phyloP scores from a whole-genome alignment of 2,797 vertebrate species.

The Trachops cirrhosus region DNA sequence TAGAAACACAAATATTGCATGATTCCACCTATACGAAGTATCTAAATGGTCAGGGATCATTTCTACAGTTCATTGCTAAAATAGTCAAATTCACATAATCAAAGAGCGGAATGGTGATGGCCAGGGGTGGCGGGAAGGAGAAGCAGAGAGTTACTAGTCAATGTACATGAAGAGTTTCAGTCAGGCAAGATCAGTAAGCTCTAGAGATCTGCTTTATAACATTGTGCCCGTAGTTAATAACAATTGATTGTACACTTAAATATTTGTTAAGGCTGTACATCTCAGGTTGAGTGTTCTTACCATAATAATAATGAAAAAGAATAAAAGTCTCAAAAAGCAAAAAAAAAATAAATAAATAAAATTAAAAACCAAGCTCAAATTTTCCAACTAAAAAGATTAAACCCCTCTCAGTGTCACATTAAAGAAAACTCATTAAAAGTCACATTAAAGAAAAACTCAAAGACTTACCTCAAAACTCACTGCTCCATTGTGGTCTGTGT shows the following conservation, averaged over 20 bases:
- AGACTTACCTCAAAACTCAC: conserved; percentile 97
- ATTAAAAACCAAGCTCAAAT: not conserved
- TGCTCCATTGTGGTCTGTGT: conserved; percentile 98
- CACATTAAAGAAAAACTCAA: not conserved
- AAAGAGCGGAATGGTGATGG: not conserved
- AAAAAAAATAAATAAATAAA: not conserved
- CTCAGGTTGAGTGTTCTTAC: not conserved
- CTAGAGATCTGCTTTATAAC: not conserved
- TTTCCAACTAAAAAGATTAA: not conserved
- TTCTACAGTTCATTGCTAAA: not conserved
- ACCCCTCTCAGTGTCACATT: not conserved
- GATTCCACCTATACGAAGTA: not conserved
- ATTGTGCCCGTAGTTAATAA: not conserved
- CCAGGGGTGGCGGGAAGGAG: not conserved
- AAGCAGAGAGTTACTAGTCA: not conserved
- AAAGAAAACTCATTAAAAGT: not conserved
- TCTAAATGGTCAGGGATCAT: not conserved
- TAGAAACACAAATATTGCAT: not conserved
- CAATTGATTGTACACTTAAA: not conserved
- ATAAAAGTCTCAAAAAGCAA: not conserved
- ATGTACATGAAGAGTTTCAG: not conserved
- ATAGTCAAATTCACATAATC: not conserved
- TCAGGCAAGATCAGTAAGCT: not conserved
- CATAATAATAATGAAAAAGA: not conserved
- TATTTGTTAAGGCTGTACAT: not conserved